Evolutionary conservation across 2,888 invertebrate species (phyloP), one percentile per base, ranked within the genome.

Genomic region (Epistrophella euchroma): DNA sequence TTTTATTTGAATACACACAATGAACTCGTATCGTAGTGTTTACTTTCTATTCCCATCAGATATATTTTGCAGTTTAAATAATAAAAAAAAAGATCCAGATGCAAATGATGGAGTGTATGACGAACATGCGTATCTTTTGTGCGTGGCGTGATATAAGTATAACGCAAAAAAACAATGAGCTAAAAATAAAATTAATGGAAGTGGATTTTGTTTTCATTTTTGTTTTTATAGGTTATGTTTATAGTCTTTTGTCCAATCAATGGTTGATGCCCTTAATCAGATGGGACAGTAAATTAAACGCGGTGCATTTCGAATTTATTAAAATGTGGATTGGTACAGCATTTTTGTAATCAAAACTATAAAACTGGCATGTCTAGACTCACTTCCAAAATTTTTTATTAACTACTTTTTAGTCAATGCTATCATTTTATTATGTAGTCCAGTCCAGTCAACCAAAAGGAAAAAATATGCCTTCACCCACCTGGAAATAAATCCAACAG

Each of bases 211-310:
- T 1, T 40, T 37, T 58, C 2, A 0, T 60, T 60, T n/a, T 19
- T 32, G 32, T 9, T 40, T 47, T 64, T 45, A 11, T 58, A 47
- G 76, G 56, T 60, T 66, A 58, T 81, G 58, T 72, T 60, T 55
- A 19, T 13, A 10, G 11, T 58, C 15, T 37, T 7, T 7, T 19
- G 2, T 37, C 13, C 45, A 74, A 25, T 71, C 22, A 37, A 15
- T 80, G 81, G 81, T 75, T 71, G 64, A 81, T 75, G 76, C 64
- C 71, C 82, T 76, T 76, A 82, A 82, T 82, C 71, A 43, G 58
- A 66, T 66, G 58, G 72, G 58, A 43, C 75, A 64, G 56, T 45
- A 74, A 52, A 68, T 66, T 56, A 55, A 40, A 66, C n/a, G 62
- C 52, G 25, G 45, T 45, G 62, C 52, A 22, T 55, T 45, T 45